A percentile compares a stretch with the other conserved stretches of the same genome.
Evolutionary conservation across 1,140 invertebrate species (phyloP).

Genomic region (Drosophila sucinea): DNA sequence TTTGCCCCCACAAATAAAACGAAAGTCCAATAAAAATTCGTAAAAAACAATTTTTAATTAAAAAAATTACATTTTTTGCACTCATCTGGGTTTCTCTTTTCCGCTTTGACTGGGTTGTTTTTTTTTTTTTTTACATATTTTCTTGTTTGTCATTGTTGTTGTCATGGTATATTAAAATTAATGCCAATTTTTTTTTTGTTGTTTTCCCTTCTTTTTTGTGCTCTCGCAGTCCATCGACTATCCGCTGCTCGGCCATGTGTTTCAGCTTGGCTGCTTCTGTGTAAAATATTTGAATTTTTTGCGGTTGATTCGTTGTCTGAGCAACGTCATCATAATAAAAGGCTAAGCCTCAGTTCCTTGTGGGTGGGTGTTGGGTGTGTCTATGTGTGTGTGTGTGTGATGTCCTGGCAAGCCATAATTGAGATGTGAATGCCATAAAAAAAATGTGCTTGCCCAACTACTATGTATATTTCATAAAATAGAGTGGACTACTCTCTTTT

Average conservation of each 20-base stretch:
- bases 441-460: slow-evolving; percentile 12
- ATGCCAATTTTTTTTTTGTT: slow-evolving; percentile 52
- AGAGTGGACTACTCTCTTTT: slow-evolving; percentile 1
- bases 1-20: slow-evolving; percentile 25
- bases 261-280: slow-evolving; percentile 33
- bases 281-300: slow-evolving; percentile 37
- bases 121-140: slow-evolving; percentile 14
- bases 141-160: slow-evolving; percentile 4
- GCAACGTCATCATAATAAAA: slow-evolving; percentile 37
- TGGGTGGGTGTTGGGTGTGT: background rate
- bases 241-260: slow-evolving; percentile 20
- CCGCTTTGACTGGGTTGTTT: background rate
- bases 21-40: slow-evolving; percentile 41
- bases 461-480: slow-evolving; percentile 10
- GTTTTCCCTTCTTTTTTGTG: slow-evolving; percentile 38
- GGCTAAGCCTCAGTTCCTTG: slow-evolving; percentile 31
- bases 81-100: slow-evolving; percentile 1
- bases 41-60: slow-evolving; percentile 50
- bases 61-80: slow-evolving; percentile 32
- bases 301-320: slow-evolving; percentile 50
- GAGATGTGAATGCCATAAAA: slow-evolving; percentile 34
- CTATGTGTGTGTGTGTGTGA: slow-evolving; percentile 5
- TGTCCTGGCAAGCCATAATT: slow-evolving; percentile 31
- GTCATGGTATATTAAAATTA: slow-evolving; percentile 51
- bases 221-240: background rate